Percentiles rank a stretch among this genome's conserved stretches.
Conservation (phyloP, 37 sponge, comb jelly and placozoan genomes). For the Mnemiopsis leidyi region DNA sequence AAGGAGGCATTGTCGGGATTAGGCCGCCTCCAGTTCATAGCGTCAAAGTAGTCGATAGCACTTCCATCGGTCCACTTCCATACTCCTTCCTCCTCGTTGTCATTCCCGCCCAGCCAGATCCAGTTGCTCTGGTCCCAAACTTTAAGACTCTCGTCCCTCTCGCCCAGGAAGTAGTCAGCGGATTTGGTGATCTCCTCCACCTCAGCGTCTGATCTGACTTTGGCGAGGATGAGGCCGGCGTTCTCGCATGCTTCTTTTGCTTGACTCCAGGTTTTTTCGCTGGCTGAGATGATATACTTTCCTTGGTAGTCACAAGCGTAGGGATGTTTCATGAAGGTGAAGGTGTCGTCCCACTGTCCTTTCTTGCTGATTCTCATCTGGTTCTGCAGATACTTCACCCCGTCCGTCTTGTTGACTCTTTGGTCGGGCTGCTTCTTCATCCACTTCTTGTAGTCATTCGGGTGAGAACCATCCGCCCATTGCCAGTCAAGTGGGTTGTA, state of each 20-base stretch:
- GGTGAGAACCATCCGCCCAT: conserved; percentile 39
- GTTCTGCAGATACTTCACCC: conserved; percentile 43
- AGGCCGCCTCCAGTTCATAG: conserved; percentile 27
- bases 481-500: conserved; percentile 20
- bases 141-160: background rate
- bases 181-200: conserved; percentile 11
- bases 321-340: conserved; percentile 39
- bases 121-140: background rate
- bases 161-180: conserved; percentile 22
- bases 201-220: conserved; percentile 33
- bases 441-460: background rate
- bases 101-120: conserved; percentile 53
- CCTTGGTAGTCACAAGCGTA: conserved; percentile 65
- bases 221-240: conserved; percentile 30
- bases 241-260: background rate
- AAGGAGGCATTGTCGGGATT: conserved; percentile 37
- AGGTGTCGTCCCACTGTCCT: conserved; percentile 58
- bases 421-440: conserved; percentile 27
- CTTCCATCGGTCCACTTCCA: conserved; percentile 33
- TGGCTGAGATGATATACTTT: conserved; percentile 55
- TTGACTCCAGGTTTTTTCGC: background rate
- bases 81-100: background rate
- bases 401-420: background rate
- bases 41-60: background rate
- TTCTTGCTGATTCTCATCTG: conserved; percentile 56